phyloP scores from a whole-genome alignment of 2,888 invertebrate species.

The Adelphocoris suturalis region DNA sequence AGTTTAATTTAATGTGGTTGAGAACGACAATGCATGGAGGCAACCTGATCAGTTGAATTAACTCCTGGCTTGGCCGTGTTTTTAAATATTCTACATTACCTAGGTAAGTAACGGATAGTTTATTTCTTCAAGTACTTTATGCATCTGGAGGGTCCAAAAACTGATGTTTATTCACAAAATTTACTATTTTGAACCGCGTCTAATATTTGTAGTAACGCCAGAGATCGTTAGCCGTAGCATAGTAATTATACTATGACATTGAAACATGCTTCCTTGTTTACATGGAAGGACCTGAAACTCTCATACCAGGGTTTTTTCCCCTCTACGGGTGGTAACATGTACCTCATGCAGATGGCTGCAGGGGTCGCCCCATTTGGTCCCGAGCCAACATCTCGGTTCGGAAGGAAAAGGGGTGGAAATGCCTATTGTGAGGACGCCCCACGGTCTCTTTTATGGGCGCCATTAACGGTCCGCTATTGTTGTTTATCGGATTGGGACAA shows the following conservation, averaged over 20 bases:
- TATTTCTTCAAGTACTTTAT: too few relatives aligned
- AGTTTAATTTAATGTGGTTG: too few relatives aligned
- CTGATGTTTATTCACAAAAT: too few relatives aligned
- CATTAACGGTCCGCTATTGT: slow-evolving; percentile 57
- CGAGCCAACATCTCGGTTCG: slow-evolving; percentile 44
- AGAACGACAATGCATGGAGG: too few relatives aligned
- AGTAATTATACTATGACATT: not conserved
- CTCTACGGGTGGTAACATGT: slow-evolving; percentile 33
- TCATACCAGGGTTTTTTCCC: not conserved
- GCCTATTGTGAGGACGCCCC: slow-evolving; percentile 54
- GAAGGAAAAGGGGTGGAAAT: slow-evolving; percentile 55
- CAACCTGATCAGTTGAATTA: too few relatives aligned
- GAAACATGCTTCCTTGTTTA: not conserved
- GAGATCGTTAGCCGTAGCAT: too few relatives aligned
- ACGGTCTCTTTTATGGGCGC: slow-evolving; percentile 41
- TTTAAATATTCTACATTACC: too few relatives aligned
- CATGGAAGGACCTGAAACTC: not conserved
- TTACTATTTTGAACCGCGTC: too few relatives aligned
- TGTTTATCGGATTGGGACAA: slow-evolving; percentile 58
- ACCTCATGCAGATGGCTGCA: slow-evolving; percentile 62
- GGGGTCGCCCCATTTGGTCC: slow-evolving; percentile 54
- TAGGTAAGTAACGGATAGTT: too few relatives aligned
- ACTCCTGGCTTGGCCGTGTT: too few relatives aligned
- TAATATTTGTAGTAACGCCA: too few relatives aligned
- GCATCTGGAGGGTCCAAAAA: too few relatives aligned